Evolutionary conservation across 2,113 vertebrate genomes (phyloP).

Genomic region (Hemibagrus wyckioides): DNA sequence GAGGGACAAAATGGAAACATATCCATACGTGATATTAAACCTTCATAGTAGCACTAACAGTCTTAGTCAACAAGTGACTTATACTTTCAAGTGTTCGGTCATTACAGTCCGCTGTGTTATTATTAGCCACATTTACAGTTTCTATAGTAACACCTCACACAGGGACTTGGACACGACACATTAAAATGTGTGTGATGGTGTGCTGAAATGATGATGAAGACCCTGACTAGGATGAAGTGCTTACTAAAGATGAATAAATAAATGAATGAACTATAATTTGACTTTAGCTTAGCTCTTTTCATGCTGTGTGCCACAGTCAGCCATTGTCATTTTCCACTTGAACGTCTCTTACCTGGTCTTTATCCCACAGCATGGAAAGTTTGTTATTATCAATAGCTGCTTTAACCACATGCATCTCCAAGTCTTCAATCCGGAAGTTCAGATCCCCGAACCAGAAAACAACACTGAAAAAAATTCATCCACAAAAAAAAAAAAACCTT

Average conservation of each 20-base stretch:
- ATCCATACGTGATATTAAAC: background rate
- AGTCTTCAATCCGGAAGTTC: slow-evolving; percentile 96
- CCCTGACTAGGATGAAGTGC: background rate
- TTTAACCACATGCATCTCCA: slow-evolving; percentile 93
- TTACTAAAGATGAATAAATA: background rate
- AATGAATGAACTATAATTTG: background rate
- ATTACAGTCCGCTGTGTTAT: background rate
- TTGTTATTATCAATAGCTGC: slow-evolving; percentile 90
- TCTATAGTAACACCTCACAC: background rate
- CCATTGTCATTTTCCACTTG: too few species aligned
- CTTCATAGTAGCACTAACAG: background rate
- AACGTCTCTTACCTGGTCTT: slow-evolving; percentile 86
- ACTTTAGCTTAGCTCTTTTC: background rate
- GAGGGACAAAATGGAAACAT: background rate
- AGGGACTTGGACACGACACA: background rate
- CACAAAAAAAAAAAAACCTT: background rate
- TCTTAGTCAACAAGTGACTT: background rate
- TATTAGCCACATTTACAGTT: background rate
- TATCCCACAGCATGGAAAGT: slow-evolving; percentile 91
- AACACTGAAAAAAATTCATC: slow-evolving; percentile 72
- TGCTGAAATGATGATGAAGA: background rate
- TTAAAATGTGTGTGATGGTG: background rate
- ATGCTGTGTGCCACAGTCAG: background rate
- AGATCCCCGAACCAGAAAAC: slow-evolving; percentile 99
- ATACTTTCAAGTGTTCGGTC: background rate